These are phyloP conservation scores for Tringa solitaria DNA, from an alignment of 2,113 vertebrate species.

Conservation along the genomic window DNA sequence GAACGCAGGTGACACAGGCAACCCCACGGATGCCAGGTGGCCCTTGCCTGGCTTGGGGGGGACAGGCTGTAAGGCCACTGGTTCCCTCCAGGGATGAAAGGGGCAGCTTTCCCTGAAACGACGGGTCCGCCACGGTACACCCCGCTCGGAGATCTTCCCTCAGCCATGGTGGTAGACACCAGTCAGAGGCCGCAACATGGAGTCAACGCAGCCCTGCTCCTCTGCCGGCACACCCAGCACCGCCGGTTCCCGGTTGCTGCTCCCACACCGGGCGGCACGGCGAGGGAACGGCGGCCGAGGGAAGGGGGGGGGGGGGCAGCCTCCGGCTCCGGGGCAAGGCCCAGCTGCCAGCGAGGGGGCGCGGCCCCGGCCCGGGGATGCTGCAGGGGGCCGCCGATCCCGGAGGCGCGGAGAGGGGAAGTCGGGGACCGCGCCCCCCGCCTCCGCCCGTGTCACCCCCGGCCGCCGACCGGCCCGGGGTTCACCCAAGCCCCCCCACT, in stretches of 20 bases:
- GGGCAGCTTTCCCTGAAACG: neutral
- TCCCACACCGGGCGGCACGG: neutral
- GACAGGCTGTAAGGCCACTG: rapidly evolving
- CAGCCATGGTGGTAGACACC: neutral
- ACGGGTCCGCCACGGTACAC: rapidly evolving
- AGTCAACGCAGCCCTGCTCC: neutral
- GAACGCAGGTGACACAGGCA: neutral
- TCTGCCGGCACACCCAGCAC: neutral
- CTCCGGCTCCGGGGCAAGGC: neutral
- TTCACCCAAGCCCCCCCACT: neutral
- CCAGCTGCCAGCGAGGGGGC: neutral
- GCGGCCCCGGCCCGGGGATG: neutral
- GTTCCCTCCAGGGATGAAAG: rapidly evolving
- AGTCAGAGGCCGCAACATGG: neutral
- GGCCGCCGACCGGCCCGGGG: too few species aligned
- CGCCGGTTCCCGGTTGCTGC: too few species aligned
- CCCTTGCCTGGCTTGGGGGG: neutral
- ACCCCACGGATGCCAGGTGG: neutral
- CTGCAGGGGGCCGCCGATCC: neutral
- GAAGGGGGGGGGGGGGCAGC: neutral
- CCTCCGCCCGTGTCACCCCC: neutral
- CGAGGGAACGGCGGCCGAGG: neutral
- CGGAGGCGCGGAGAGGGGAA: neutral
- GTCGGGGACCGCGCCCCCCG: neutral
- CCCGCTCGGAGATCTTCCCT: rapidly evolving